These are phyloP conservation scores for Myotis findleyi DNA, from an alignment of 2,797 vertebrate species.

Conservation along the genomic window DNA sequence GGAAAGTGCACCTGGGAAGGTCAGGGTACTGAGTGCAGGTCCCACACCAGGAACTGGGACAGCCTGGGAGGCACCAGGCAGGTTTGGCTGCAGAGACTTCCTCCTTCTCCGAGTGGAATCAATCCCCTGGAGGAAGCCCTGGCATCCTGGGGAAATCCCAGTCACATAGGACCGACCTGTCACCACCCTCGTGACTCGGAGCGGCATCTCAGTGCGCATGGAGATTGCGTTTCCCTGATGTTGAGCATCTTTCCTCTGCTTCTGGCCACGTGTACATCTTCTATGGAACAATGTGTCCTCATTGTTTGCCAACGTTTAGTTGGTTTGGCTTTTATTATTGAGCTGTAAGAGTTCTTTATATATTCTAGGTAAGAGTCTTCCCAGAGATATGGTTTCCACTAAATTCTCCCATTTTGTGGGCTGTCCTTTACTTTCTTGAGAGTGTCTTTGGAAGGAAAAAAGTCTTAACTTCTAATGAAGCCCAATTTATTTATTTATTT, in stretches of 20 bases:
- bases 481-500: background rate
- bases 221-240: too few relatives aligned
- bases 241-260: too few relatives aligned
- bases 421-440: background rate
- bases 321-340: too few relatives aligned
- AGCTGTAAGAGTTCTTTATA: too few relatives aligned
- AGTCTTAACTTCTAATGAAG: background rate
- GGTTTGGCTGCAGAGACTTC: background rate
- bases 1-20: background rate
- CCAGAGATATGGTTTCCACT: background rate
- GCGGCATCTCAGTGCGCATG: too few relatives aligned
- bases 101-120: background rate
- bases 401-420: background rate
- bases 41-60: background rate
- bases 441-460: background rate
- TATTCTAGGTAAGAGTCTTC: background rate
- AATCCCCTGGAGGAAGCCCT: background rate
- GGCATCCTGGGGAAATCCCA: background rate
- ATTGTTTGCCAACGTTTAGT: too few relatives aligned
- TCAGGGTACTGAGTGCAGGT: background rate
- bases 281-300: too few relatives aligned
- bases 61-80: background rate
- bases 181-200: too few relatives aligned
- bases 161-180: background rate
- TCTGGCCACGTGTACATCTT: too few relatives aligned